Base-by-base conservation (phyloP, 2,113 vertebrate species). In the Potamarius usumacintae region DNA sequence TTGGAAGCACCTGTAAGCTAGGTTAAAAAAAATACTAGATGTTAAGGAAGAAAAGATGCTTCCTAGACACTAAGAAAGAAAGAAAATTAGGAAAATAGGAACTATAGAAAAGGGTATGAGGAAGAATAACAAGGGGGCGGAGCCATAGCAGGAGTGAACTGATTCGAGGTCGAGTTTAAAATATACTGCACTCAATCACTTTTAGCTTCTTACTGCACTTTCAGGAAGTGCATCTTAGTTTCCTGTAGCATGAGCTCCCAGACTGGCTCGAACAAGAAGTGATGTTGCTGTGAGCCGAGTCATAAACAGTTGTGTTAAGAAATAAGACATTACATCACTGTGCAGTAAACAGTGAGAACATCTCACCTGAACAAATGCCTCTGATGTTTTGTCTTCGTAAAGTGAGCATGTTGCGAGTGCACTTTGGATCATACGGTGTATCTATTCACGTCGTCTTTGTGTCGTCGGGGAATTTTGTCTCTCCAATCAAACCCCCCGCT, bases 361-460 rank as follows among this genome's bases (percentile, higher is more conserved):
- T 80, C 65, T 34, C 30, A 69, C 42, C 55, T 79, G 42, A 60
- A 65, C 58, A 82, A 85, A 82, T 18, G 80, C 30, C 67, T n/a
- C 57, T 15, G 30, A 82, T 42, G 25, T 27, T 55, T 80, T 80
- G 53, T 80, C 55, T 58, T 34, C 3, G 55, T 80, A 20, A 80
- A 58, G 55, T 57, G 77, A 22, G 18, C 34, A 48, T 81, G 65
- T 60, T 10, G 53, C 17, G 55, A 30, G 78, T 34, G 76, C 50
- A 50, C 63, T 69, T 53, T 78, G 65, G 34, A 17, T 58, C 17
- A 0, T 48, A 27, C 2, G 50, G 55, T 83, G 69, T 83, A 87
- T 90, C 77, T 88, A 82, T 90, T 92, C 86, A 88, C 90, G 91
- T 89, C 88, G 91, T 90, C 62, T 77, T 84, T 17, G 82, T 86